These are phyloP conservation scores for Smithornis capensis DNA, from an alignment of 2,113 vertebrate species.

Conservation along the genomic window DNA sequence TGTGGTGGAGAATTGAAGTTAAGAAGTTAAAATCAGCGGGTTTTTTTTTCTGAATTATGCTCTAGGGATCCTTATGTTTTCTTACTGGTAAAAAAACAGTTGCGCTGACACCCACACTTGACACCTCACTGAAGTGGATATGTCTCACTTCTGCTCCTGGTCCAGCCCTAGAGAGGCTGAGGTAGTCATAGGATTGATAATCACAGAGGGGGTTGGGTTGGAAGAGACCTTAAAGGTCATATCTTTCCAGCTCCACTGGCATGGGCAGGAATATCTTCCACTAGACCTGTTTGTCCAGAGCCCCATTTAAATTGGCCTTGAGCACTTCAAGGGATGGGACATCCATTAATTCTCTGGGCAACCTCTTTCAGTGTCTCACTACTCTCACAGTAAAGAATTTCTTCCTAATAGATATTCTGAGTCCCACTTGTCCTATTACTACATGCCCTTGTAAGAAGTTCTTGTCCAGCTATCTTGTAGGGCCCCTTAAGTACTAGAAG, in stretches of 20 bases:
- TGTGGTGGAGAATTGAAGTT: not conserved
- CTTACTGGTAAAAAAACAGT: not conserved
- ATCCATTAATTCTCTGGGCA: not conserved
- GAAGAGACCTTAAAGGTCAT: not conserved
- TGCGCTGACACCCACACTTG: not conserved
- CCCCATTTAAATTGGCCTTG: not conserved
- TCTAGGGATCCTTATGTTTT: not conserved
- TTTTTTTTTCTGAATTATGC: not conserved
- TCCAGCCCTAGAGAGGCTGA: not conserved
- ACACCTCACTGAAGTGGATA: accelerated
- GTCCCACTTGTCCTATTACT: not conserved
- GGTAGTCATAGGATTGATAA: not conserved
- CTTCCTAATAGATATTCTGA: not conserved
- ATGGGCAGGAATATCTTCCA: too few relatives aligned
- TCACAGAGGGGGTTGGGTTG: not conserved
- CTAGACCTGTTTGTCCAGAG: not conserved
- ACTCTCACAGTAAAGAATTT: not conserved
- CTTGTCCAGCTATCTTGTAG: not conserved
- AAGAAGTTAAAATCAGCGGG: not conserved
- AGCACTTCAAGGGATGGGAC: not conserved
- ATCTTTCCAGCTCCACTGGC: not conserved
- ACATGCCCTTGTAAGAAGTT: not conserved
- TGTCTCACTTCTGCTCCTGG: accelerated
- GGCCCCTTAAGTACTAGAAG: not conserved
- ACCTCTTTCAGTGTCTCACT: not conserved